Percentiles rank a stretch among this genome's conserved stretches.
Evolutionary conservation across 1,140 invertebrate species (phyloP).

Genomic region (Linepithema humile): DNA sequence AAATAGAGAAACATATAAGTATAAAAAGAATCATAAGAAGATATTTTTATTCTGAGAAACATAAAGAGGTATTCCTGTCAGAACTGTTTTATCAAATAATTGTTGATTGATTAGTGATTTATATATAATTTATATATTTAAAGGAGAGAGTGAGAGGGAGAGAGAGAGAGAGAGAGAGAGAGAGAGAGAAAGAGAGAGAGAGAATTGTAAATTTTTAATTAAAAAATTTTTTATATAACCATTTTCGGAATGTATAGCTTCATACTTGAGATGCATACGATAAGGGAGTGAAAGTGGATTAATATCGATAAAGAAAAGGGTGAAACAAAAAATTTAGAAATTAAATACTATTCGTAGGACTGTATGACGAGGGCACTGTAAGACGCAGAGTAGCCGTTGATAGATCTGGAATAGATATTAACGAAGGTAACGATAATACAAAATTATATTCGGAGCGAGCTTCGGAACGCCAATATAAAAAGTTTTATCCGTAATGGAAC

Average conservation of each 20-base stretch:
- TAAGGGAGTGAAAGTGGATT: slow-evolving; percentile 38
- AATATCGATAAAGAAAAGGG: slow-evolving; percentile 57
- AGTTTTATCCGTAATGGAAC: neutral
- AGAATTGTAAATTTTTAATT: no score
- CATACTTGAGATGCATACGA: slow-evolving; percentile 44
- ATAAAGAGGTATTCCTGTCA: no score
- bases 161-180: no score
- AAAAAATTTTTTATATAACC: no score
- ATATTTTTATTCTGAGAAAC: no score
- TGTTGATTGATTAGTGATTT: no score
- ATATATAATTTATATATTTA: no score
- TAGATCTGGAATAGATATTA: slow-evolving; percentile 81
- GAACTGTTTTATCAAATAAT: no score
- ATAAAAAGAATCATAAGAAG: no score
- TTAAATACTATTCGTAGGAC: slow-evolving; percentile 79
- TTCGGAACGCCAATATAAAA: slow-evolving; percentile 49
- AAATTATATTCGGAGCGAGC: slow-evolving; percentile 65
- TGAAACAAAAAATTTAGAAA: slow-evolving; percentile 73
- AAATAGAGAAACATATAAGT: no score
- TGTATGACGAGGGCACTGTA: slow-evolving; percentile 80
- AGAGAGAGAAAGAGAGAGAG: no score
- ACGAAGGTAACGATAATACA: slow-evolving; percentile 76
- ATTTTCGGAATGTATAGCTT: slow-evolving; percentile 38
- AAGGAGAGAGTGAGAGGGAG: no score
- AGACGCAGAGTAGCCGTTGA: slow-evolving; percentile 81